These are phyloP conservation scores for Meteorus cinctellus DNA, from an alignment of 2,888 invertebrate genomes.

Conservation along the genomic window DNA sequence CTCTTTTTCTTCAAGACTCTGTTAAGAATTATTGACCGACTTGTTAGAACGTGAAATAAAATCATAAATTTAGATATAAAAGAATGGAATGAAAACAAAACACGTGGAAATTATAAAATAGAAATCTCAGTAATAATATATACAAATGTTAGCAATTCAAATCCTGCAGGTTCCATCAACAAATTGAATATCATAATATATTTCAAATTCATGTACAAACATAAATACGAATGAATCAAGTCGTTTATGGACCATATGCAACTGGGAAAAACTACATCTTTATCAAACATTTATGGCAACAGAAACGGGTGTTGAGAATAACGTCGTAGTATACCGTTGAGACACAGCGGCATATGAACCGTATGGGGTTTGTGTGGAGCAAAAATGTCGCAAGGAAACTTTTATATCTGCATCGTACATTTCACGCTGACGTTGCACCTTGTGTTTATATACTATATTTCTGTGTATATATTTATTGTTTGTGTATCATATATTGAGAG, in stretches of 20 bases:
- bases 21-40: too few relatives aligned
- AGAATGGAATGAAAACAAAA: too few relatives aligned
- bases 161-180: too few relatives aligned
- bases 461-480: conserved; percentile 28
- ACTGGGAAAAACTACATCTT: not conserved
- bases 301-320: conserved; percentile 1
- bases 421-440: conserved; percentile 46
- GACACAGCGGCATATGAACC: not conserved
- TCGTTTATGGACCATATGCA: not conserved
- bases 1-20: too few relatives aligned
- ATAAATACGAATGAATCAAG: too few relatives aligned
- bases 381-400: conserved; percentile 13
- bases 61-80: too few relatives aligned
- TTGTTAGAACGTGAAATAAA: too few relatives aligned
- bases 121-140: too few relatives aligned
- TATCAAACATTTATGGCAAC: not conserved
- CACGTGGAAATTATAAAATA: too few relatives aligned
- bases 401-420: conserved; percentile 34
- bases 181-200: not conserved
- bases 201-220: not conserved
- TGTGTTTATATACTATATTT: conserved; percentile 41
- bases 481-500: conserved; percentile 3
- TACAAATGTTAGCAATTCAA: too few relatives aligned
- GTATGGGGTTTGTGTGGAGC: not conserved
- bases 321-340: not conserved